These are phyloP conservation scores for Bolborhynchus lineola DNA, from an alignment of 2,113 vertebrate species.

Conservation along the genomic window DNA sequence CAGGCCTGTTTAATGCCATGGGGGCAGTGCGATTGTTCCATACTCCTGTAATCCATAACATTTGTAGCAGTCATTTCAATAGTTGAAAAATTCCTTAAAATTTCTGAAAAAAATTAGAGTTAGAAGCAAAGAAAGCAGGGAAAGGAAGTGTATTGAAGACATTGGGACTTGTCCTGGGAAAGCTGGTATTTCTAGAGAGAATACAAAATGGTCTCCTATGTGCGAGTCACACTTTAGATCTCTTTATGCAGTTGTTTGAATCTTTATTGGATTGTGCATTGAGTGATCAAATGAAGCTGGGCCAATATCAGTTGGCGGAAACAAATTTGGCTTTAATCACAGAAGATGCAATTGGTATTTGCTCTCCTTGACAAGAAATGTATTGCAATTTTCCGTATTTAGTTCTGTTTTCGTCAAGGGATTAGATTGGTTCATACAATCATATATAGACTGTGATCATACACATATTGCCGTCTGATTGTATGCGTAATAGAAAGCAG, in stretches of 20 bases:
- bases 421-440: background rate
- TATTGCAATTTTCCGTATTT: background rate
- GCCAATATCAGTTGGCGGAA: background rate
- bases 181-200: background rate
- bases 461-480: background rate
- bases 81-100: background rate
- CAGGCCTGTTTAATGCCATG: background rate
- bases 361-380: background rate
- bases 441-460: background rate
- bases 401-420: background rate
- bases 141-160: background rate
- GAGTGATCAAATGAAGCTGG: background rate
- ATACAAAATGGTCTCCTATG: background rate
- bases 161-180: background rate
- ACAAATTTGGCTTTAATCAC: background rate
- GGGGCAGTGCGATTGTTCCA: background rate
- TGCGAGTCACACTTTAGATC: fast-evolving
- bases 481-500: too few relatives aligned
- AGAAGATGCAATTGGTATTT: background rate
- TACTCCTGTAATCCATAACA: background rate
- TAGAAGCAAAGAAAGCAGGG: background rate
- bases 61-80: background rate
- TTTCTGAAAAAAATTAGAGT: background rate
- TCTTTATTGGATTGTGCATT: background rate
- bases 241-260: background rate